Evolutionary conservation across 1,140 invertebrate species (phyloP).

Genomic region (Scylla paramamosain): DNA sequence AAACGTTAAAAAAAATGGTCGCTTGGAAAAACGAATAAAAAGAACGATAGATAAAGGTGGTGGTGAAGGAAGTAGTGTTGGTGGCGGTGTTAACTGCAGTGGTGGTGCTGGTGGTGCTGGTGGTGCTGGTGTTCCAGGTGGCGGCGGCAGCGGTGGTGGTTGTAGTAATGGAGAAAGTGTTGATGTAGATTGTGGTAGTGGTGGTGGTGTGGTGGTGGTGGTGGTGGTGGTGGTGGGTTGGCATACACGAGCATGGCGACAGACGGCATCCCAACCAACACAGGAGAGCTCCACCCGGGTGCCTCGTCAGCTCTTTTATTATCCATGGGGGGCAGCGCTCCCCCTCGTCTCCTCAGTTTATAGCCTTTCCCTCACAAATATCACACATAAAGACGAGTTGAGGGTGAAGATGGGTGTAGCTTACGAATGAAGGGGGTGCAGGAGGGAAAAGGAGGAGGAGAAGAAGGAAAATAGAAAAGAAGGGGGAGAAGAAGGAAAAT

Average conservation of each 20-base stretch:
- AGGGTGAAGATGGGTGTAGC: conserved; percentile 3
- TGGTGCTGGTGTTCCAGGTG: neutral
- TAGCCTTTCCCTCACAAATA: conserved; percentile 54
- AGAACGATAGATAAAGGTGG: neutral
- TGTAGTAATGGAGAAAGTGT: neutral
- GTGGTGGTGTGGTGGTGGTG: neutral
- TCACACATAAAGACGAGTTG: conserved; percentile 56
- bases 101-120: neutral
- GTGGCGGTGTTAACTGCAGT: neutral
- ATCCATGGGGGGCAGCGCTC: conserved; percentile 31
- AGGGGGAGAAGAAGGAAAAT: neutral
- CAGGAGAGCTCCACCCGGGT: conserved; percentile 54
- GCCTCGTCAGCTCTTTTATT: conserved; percentile 67
- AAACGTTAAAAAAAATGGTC: conserved; percentile 9
- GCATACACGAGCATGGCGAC: neutral
- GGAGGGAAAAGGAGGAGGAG: neutral
- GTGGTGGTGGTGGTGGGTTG: neutral
- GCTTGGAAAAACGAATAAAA: neutral
- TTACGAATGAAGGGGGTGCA: neutral
- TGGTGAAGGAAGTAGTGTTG: conserved; percentile 9
- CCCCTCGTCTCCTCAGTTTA: conserved; percentile 52
- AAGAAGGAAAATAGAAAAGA: neutral
- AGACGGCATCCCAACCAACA: conserved; percentile 41
- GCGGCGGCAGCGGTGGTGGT: neutral
- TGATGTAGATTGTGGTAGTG: neutral